A percentile compares a stretch with the other conserved stretches of the same genome.
Conservation (phyloP, 1,140 invertebrate genomes). For the Procambarus clarkii region DNA sequence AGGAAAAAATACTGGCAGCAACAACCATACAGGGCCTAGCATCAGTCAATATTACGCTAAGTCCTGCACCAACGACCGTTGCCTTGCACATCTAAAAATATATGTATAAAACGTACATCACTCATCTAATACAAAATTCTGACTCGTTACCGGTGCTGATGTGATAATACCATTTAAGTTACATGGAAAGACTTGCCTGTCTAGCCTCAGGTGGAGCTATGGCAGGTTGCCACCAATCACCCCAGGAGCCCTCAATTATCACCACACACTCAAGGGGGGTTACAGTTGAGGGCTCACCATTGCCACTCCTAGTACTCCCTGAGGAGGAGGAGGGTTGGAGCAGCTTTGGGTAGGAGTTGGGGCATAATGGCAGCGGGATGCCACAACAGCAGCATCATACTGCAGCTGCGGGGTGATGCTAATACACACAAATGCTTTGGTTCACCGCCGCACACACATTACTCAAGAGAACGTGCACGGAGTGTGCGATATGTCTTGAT, state of each 20-base stretch:
- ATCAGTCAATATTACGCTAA: conserved; percentile 35
- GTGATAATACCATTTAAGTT: conserved; percentile 65
- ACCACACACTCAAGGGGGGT: background rate
- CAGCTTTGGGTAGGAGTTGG: background rate
- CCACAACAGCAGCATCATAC: conserved; percentile 19
- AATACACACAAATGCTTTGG: conserved; percentile 66
- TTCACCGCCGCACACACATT: conserved; percentile 44
- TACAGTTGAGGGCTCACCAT: background rate
- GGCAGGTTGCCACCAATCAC: conserved; percentile 36
- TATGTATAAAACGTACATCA: conserved; percentile 56
- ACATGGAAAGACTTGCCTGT: conserved; percentile 65
- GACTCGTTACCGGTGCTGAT: conserved; percentile 63
- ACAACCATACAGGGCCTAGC: conserved; percentile 54
- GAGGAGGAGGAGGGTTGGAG: conserved; percentile 2
- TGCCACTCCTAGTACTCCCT: background rate
- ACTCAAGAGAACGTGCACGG: conserved; percentile 15
- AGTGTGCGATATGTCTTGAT: conserved; percentile 65
- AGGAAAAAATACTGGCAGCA: conserved; percentile 66
- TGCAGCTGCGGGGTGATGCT: conserved; percentile 38
- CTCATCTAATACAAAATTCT: conserved; percentile 65
- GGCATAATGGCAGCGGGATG: conserved; percentile 32
- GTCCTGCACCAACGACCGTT: conserved; percentile 22
- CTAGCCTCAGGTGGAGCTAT: conserved; percentile 49
- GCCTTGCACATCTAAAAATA: conserved; percentile 61
- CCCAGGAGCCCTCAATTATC: conserved; percentile 1